phyloP scores from a whole-genome alignment of 1,140 invertebrate genomes.

The Drosophila suzukii region DNA sequence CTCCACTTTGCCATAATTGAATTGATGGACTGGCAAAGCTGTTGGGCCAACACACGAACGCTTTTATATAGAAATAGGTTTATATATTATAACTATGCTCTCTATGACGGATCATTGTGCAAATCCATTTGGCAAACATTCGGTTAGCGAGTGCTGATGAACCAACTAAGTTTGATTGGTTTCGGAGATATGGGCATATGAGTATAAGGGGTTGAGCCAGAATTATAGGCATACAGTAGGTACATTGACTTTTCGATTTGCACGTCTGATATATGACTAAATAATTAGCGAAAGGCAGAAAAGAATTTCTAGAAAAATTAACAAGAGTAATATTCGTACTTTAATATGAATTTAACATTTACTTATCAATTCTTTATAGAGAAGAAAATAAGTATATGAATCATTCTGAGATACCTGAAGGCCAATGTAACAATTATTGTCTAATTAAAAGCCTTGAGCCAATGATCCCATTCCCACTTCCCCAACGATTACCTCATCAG shows the following conservation, averaged over 20 bases:
- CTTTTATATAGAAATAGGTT: slow-evolving; percentile 9
- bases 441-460: neutral
- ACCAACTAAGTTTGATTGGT: slow-evolving; percentile 44
- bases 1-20: slow-evolving; percentile 62
- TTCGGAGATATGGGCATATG: slow-evolving; percentile 14
- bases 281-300: slow-evolving; percentile 32
- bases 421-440: neutral
- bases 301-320: slow-evolving; percentile 5
- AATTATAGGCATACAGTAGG: slow-evolving; percentile 15
- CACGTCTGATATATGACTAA: slow-evolving; percentile 35
- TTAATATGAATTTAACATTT: neutral
- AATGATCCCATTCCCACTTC: neutral
- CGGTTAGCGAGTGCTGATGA: slow-evolving; percentile 39
- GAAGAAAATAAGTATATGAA: too few relatives aligned
- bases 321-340: neutral
- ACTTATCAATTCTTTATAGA: neutral
- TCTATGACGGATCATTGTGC: slow-evolving; percentile 40
- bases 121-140: slow-evolving; percentile 67
- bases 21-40: slow-evolving; percentile 73
- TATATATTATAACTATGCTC: slow-evolving; percentile 22
- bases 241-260: slow-evolving; percentile 60
- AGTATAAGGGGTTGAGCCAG: neutral
- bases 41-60: slow-evolving; percentile 49
- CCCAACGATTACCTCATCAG: slow-evolving; percentile 4
- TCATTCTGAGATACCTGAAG: too few relatives aligned